These are phyloP conservation scores for Megalurothrips usitatus DNA, from an alignment of 2,888 invertebrate genomes.

Conservation along the genomic window DNA sequence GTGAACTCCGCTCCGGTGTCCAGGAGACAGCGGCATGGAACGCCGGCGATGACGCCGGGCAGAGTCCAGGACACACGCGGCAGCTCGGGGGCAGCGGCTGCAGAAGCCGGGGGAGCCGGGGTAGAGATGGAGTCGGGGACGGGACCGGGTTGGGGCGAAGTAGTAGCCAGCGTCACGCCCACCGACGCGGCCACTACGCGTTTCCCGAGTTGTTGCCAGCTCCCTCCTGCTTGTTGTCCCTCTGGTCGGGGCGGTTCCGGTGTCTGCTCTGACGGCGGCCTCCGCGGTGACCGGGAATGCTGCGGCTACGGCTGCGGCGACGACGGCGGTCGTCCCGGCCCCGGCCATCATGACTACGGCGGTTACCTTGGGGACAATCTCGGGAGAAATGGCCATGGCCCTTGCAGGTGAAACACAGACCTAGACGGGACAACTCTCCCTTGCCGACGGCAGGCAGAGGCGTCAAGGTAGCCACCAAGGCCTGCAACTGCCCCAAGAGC, in stretches of 20 bases:
- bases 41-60: neutral
- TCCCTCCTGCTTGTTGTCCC: neutral
- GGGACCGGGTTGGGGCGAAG: neutral
- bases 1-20: neutral
- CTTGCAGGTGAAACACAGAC: neutral
- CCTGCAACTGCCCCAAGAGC: neutral
- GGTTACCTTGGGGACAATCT: neutral
- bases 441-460: neutral
- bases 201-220: neutral
- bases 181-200: neutral
- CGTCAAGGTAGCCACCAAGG: neutral
- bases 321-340: neutral
- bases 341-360: neutral
- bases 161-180: neutral
- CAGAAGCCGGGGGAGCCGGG: neutral
- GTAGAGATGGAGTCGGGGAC: neutral
- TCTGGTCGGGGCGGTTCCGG: neutral
- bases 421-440: neutral
- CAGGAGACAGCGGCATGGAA: neutral
- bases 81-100: neutral
- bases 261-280: neutral
- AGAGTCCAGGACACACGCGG: neutral
- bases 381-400: neutral
- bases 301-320: neutral
- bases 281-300: neutral